Evolutionary conservation across 2,888 invertebrate genomes (phyloP).

Genomic region (Eupithecia insigniata): DNA sequence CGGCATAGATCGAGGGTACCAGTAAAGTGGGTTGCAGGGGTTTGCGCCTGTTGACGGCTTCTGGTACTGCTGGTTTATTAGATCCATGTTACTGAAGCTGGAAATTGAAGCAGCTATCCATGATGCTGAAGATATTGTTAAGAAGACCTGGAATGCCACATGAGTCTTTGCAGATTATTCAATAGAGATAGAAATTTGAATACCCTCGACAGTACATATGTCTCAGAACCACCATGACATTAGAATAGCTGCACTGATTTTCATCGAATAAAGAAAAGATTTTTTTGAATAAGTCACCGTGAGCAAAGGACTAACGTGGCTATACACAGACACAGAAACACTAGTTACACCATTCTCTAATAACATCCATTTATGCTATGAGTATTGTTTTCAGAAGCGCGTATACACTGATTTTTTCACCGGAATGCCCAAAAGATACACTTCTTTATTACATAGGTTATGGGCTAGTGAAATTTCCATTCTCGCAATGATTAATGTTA

Average conservation of each 20-base stretch:
- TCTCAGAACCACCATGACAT: not conserved
- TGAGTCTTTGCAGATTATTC: not conserved
- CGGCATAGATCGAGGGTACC: conserved; percentile 63
- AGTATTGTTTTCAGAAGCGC: too few species aligned
- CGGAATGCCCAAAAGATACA: too few species aligned
- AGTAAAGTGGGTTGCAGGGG: conserved; percentile 71
- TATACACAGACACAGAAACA: not conserved
- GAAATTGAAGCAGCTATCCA: conserved; percentile 52
- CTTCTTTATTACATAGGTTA: too few species aligned
- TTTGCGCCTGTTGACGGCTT: conserved; percentile 48
- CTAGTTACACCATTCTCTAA: not conserved
- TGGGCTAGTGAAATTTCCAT: too few species aligned
- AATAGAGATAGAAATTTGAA: not conserved
- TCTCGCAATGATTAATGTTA: too few species aligned
- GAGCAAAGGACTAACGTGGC: not conserved
- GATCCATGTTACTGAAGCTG: conserved; percentile 60
- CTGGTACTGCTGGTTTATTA: conserved; percentile 38
- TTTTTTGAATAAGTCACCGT: not conserved
- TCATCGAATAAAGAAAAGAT: not conserved
- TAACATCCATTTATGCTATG: not conserved
- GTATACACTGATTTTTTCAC: too few species aligned
- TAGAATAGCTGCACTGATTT: not conserved
- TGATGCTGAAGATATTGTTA: conserved; percentile 39
- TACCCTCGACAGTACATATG: not conserved
- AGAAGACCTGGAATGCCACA: conserved; percentile 51